These are phyloP conservation scores for Stichodactyla helianthus DNA, from an alignment of 64 coral and sea anemone species.

Conservation along the genomic window DNA sequence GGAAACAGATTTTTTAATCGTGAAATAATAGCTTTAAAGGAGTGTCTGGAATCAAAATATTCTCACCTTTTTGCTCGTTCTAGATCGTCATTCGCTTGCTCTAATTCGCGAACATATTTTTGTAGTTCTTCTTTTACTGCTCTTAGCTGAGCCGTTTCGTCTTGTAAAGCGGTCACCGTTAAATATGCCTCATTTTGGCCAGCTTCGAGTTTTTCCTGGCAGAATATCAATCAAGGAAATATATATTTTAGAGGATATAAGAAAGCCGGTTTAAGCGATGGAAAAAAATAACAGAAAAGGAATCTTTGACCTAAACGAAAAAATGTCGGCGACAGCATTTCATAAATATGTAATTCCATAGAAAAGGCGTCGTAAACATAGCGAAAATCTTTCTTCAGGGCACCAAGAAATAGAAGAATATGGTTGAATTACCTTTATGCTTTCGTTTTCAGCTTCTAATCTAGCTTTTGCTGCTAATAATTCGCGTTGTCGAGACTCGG, in stretches of 20 bases:
- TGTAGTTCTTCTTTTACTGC: conserved; percentile 89
- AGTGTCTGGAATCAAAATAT: neutral
- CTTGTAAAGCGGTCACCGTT: conserved; percentile 92
- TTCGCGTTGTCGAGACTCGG: conserved; percentile 96
- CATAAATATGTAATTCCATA: conserved; percentile 69
- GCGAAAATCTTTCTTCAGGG: neutral
- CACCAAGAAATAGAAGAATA: neutral
- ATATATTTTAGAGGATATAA: neutral
- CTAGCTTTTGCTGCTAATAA: conserved; percentile 87
- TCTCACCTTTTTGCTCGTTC: conserved; percentile 97
- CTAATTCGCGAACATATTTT: conserved; percentile 98
- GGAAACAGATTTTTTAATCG: neutral
- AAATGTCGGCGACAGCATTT: conserved; percentile 36
- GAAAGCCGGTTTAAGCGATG: neutral
- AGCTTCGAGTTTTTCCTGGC: conserved; percentile 95
- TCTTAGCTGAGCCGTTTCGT: conserved; percentile 94
- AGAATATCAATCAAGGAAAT: neutral
- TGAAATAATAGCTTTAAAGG: neutral
- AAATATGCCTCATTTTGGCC: conserved; percentile 96
- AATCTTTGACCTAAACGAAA: conserved; percentile 26
- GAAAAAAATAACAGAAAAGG: neutral
- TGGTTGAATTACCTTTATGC: conserved; percentile 72
- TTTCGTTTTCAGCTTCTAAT: conserved; percentile 95
- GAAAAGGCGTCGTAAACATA: conserved; percentile 28
- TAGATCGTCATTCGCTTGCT: conserved; percentile 97